Percentiles rank a stretch among this genome's conserved stretches.
These are phyloP conservation scores for Rutpela maculata DNA, from an alignment of 2,888 invertebrate genomes.

Conservation along the genomic window DNA sequence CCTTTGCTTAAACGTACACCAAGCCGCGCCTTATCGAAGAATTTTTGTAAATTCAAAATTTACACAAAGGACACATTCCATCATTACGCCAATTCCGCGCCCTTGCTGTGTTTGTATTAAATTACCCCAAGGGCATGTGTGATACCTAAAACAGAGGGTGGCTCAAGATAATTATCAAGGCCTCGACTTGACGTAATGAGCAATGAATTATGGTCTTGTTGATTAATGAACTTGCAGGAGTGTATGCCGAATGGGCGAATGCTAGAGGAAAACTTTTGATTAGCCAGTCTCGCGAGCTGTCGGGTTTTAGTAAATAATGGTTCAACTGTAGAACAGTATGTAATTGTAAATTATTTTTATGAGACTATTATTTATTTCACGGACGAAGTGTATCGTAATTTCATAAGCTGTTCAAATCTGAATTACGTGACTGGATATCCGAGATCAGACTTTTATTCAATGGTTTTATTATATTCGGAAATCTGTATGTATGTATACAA, in stretches of 20 bases:
- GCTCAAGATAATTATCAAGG: conserved; percentile 11
- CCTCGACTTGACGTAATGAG: conserved; percentile 12
- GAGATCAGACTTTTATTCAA: too few relatives aligned
- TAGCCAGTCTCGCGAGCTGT: conserved; percentile 1
- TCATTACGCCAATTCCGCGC: too few relatives aligned
- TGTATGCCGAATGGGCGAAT: conserved; percentile 5
- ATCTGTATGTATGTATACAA: too few relatives aligned
- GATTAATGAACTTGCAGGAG: conserved; percentile 14
- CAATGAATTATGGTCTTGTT: conserved; percentile 20
- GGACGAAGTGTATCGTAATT: neutral
- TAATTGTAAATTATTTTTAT: conserved; percentile 2
- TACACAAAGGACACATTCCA: too few relatives aligned
- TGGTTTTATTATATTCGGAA: too few relatives aligned
- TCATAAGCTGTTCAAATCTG: neutral
- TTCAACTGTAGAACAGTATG: neutral
- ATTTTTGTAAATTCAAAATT: too few relatives aligned
- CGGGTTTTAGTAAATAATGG: neutral
- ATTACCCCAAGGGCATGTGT: neutral
- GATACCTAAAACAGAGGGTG: conserved; percentile 7
- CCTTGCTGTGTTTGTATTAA: too few relatives aligned
- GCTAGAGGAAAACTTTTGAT: neutral
- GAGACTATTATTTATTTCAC: neutral
- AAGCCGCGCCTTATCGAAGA: too few relatives aligned
- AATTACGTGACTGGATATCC: neutral
- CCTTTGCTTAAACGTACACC: too few relatives aligned